Percentiles rank a stretch among this genome's conserved stretches.
Evolutionary conservation across 2,888 invertebrate species (phyloP).

Genomic region (Stenolophus ochropezus): DNA sequence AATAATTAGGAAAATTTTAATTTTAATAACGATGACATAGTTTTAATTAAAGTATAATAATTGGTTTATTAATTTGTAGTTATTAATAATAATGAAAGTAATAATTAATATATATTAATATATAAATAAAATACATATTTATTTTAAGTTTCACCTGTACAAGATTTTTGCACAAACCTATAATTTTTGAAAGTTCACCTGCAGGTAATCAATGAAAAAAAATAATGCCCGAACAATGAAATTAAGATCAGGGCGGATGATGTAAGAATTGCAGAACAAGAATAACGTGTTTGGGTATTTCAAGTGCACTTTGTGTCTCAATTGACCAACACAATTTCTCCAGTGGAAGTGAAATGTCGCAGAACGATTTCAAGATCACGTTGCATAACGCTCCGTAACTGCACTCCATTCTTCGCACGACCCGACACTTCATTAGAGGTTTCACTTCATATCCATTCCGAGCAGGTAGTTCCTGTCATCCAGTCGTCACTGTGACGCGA

Average conservation of each 20-base stretch:
- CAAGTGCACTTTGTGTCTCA: constrained; percentile 40
- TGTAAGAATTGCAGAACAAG: neutral
- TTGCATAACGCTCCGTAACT: constrained; percentile 23
- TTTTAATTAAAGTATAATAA: too few species aligned
- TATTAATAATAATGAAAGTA: too few species aligned
- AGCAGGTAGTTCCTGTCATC: constrained; percentile 28
- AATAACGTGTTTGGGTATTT: constrained; percentile 11
- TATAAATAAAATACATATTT: too few species aligned
- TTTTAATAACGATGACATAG: too few species aligned
- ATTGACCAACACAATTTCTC: constrained; percentile 50
- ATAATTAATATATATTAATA: too few species aligned
- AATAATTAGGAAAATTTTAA: too few species aligned
- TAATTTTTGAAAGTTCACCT: too few species aligned
- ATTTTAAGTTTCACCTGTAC: too few species aligned
- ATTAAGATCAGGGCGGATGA: constrained; percentile 16
- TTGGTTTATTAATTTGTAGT: too few species aligned
- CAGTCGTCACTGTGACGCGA: constrained; percentile 2
- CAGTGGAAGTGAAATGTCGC: constrained; percentile 40
- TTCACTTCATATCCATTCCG: constrained; percentile 39
- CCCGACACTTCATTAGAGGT: constrained; percentile 22
- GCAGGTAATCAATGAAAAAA: neutral
- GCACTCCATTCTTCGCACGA: constrained; percentile 31
- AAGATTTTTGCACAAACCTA: too few species aligned
- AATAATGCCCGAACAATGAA: constrained; percentile 9
- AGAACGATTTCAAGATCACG: constrained; percentile 40